phyloP scores from a whole-genome alignment of 1,140 invertebrate species.

The Oncopodura yosiiana region DNA sequence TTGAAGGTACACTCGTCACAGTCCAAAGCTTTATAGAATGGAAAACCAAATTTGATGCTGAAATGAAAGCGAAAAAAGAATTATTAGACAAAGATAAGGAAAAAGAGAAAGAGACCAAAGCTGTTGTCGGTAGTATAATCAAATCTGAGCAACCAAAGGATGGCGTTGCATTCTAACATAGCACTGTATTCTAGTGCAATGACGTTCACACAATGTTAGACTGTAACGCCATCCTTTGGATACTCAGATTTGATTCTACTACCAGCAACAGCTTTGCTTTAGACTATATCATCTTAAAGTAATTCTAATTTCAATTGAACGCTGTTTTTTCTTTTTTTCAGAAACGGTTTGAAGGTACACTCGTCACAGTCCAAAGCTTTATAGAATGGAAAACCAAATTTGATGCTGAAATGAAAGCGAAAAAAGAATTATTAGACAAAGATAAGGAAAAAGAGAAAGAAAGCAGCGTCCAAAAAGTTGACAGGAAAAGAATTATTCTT shows the following conservation, averaged over 20 bases:
- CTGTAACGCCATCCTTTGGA: too few relatives aligned
- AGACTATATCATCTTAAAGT: too few relatives aligned
- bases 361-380: slow-evolving; percentile 93
- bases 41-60: slow-evolving; percentile 87
- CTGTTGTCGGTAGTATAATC: too few relatives aligned
- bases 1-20: slow-evolving; percentile 89
- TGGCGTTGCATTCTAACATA: too few relatives aligned
- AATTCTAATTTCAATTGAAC: not conserved
- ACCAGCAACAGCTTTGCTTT: too few relatives aligned
- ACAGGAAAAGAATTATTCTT: slow-evolving; percentile 86
- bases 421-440: slow-evolving; percentile 52
- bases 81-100: slow-evolving; percentile 52
- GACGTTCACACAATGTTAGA: too few relatives aligned
- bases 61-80: slow-evolving; percentile 67
- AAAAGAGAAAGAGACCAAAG: slow-evolving; percentile 48
- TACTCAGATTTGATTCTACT: too few relatives aligned
- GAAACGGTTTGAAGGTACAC: slow-evolving; percentile 91
- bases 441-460: slow-evolving; percentile 51
- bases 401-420: slow-evolving; percentile 74
- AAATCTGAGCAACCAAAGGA: too few relatives aligned
- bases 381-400: slow-evolving; percentile 87
- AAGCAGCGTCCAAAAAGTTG: slow-evolving; percentile 43
- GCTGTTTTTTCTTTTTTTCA: slow-evolving; percentile 41
- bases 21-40: slow-evolving; percentile 93
- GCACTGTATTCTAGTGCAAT: too few relatives aligned